Percentiles rank a stretch among this genome's conserved stretches.
Evolutionary conservation across 1,140 invertebrate species (phyloP).

Genomic region (Acromyrmex echinatior): DNA sequence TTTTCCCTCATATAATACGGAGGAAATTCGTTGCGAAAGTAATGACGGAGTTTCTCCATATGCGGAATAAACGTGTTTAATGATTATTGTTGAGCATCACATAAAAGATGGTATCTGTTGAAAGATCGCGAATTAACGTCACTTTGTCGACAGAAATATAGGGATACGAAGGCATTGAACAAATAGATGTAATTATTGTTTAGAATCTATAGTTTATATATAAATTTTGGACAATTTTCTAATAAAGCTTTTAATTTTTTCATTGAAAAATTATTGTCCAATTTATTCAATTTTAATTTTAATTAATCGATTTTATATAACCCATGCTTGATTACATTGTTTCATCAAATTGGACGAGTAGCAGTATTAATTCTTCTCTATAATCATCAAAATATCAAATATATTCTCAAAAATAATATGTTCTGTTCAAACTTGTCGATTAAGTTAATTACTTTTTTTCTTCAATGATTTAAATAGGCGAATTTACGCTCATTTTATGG

Average conservation of each 20-base stretch:
- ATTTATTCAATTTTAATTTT: not conserved
- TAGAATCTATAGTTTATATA: too few relatives aligned
- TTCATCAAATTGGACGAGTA: not conserved
- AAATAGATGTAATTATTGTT: not conserved
- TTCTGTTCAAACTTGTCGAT: not conserved
- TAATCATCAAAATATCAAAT: not conserved
- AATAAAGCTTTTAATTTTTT: not conserved
- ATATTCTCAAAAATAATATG: not conserved
- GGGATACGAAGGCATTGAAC: not conserved
- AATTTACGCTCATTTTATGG: constrained; percentile 24
- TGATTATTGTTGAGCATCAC: not conserved
- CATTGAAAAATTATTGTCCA: not conserved
- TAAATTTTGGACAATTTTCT: not conserved
- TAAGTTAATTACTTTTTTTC: not conserved
- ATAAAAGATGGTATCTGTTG: constrained; percentile 12
- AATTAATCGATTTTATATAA: not conserved
- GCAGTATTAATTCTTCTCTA: not conserved
- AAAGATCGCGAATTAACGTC: not conserved
- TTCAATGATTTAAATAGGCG: not conserved
- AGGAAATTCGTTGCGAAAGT: constrained; percentile 25
- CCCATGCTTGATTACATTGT: not conserved
- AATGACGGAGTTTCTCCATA: constrained; percentile 52
- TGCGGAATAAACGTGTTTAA: constrained; percentile 24
- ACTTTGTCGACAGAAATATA: not conserved
- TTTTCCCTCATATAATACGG: constrained; percentile 19